These are phyloP conservation scores for Perca flavescens DNA, from an alignment of 2,113 vertebrate species.

Conservation along the genomic window DNA sequence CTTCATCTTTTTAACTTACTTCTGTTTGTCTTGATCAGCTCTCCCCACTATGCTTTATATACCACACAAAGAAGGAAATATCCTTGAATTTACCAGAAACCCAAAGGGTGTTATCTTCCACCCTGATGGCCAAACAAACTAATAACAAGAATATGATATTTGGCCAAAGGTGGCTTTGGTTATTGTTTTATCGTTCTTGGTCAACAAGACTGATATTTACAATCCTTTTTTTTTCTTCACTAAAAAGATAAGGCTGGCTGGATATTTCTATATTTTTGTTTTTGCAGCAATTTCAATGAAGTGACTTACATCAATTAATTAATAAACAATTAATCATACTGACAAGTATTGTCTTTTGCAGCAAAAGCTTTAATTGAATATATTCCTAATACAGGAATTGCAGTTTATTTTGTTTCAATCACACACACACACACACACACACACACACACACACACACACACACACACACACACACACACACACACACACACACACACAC, in stretches of 20 bases:
- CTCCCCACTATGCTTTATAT: conserved; percentile 3
- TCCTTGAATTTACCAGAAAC: background rate
- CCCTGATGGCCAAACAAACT: background rate
- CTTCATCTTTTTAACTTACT: conserved; percentile 5
- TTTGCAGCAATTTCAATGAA: background rate
- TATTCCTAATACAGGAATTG: background rate
- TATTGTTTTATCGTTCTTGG: background rate
- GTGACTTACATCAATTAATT: background rate
- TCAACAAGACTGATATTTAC: background rate
- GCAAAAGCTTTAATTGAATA: background rate
- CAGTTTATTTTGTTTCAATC: too few relatives aligned
- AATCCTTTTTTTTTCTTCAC: background rate
- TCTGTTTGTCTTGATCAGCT: conserved; percentile 9
- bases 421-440: too few relatives aligned
- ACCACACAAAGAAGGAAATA: conserved; percentile 1
- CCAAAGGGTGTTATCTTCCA: background rate
- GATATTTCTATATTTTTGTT: background rate
- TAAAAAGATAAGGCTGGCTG: background rate
- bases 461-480: too few relatives aligned
- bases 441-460: too few relatives aligned
- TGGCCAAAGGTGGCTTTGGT: background rate
- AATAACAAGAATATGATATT: background rate
- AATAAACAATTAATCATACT: background rate
- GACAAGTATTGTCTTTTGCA: background rate
- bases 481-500: too few relatives aligned